These are phyloP conservation scores for Plagodis pulveraria DNA, from an alignment of 2,888 invertebrate species.

Conservation along the genomic window DNA sequence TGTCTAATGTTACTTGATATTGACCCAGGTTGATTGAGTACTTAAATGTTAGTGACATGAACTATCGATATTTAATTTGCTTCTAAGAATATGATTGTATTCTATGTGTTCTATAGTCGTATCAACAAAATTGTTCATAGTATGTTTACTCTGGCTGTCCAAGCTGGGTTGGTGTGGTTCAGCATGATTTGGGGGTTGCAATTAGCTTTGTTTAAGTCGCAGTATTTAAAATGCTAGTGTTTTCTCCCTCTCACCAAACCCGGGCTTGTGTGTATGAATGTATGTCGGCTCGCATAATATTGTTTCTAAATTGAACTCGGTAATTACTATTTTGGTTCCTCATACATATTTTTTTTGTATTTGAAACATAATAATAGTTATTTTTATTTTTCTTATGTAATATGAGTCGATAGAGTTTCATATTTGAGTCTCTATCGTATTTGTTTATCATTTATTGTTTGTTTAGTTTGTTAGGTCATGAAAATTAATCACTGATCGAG, in stretches of 20 bases:
- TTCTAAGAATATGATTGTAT: too few relatives aligned
- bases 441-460: conserved; percentile 66
- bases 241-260: conserved; percentile 43
- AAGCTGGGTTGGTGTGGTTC: too few relatives aligned
- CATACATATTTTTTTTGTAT: conserved; percentile 47
- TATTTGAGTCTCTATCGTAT: conserved; percentile 64
- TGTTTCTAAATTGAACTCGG: conserved; percentile 56
- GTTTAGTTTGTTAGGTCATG: conserved; percentile 72
- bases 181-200: not conserved
- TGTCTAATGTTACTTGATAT: not conserved
- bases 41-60: not conserved
- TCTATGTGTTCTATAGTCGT: too few relatives aligned
- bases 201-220: conserved; percentile 58
- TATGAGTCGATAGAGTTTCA: conserved; percentile 59
- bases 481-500: conserved; percentile 76
- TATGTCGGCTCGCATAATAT: conserved; percentile 66
- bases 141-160: too few relatives aligned
- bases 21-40: not conserved
- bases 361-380: conserved; percentile 61
- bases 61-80: too few relatives aligned
- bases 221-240: conserved; percentile 76
- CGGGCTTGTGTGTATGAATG: conserved; percentile 66
- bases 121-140: too few relatives aligned
- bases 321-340: conserved; percentile 57
- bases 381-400: conserved; percentile 55